Evolutionary conservation across 2,888 invertebrate genomes (phyloP).

Genomic region (Tachina lurida): DNA sequence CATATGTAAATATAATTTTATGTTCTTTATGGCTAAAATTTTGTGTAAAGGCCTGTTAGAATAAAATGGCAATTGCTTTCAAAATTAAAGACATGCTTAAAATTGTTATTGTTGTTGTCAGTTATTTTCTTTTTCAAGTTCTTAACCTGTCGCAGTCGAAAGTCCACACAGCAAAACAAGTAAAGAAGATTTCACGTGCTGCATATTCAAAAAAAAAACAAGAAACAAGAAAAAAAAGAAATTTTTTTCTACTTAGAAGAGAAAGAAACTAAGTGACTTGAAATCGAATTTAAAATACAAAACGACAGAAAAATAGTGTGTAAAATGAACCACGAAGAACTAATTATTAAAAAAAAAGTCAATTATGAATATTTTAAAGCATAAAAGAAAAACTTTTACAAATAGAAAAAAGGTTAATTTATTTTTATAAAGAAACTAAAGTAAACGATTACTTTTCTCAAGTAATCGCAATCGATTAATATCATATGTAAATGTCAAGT

Average conservation of each 20-base stretch:
- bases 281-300: constrained; percentile 4
- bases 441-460: too few species aligned
- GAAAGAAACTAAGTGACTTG: constrained; percentile 1
- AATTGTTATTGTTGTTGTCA: background rate
- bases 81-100: constrained; percentile 39
- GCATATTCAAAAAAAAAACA: constrained; percentile 46
- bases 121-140: background rate
- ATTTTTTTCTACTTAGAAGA: background rate
- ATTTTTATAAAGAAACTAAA: too few species aligned
- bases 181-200: constrained; percentile 61
- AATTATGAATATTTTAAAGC: too few species aligned
- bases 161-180: constrained; percentile 27
- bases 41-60: constrained; percentile 24
- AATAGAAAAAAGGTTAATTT: too few species aligned
- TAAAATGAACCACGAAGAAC: background rate
- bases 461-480: too few species aligned
- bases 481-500: too few species aligned
- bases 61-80: constrained; percentile 55
- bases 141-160: constrained; percentile 40
- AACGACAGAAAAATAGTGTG: background rate
- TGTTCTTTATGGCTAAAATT: constrained; percentile 35
- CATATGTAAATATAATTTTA: constrained; percentile 26
- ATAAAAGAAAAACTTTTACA: too few species aligned
- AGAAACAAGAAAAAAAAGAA: background rate
- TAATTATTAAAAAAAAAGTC: too few species aligned